Evolutionary conservation across 2,113 vertebrate species (phyloP).

Genomic region (Podarcis muralis): DNA sequence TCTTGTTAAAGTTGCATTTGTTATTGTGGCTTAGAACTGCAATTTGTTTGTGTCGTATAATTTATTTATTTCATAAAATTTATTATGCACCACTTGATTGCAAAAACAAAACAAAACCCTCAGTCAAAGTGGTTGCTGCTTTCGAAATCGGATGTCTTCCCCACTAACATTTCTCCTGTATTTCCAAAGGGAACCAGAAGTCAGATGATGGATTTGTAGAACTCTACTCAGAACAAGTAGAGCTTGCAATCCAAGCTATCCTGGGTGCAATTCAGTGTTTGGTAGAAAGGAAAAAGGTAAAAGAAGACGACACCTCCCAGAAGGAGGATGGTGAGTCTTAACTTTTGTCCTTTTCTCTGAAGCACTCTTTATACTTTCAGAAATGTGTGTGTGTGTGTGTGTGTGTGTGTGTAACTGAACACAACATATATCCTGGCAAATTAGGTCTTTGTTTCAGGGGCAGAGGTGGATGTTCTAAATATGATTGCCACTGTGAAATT

Average conservation of each 20-base stretch:
- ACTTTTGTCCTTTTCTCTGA: not conserved
- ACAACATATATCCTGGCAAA: not conserved
- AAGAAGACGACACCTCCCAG: constrained; percentile 40
- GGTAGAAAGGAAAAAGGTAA: constrained; percentile 77
- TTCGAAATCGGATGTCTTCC: not conserved
- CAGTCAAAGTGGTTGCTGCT: not conserved
- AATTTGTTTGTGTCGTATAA: not conserved
- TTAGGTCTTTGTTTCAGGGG: too few relatives aligned
- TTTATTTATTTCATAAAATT: not conserved
- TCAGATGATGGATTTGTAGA: constrained; percentile 75
- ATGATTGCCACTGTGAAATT: too few relatives aligned
- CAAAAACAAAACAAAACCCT: too few relatives aligned
- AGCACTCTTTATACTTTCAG: not conserved
- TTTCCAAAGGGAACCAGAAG: constrained; percentile 67
- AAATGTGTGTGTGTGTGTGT: not conserved
- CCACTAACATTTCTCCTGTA: constrained; percentile 23
- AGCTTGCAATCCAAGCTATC: constrained; percentile 82
- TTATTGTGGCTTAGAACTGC: not conserved
- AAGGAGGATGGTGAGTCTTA: constrained; percentile 63
- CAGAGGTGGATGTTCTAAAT: too few relatives aligned
- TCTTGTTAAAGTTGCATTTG: not conserved
- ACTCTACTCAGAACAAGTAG: constrained; percentile 85
- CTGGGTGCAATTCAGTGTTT: constrained; percentile 89
- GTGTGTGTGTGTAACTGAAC: not conserved
- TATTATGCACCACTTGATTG: too few relatives aligned